Evolutionary conservation across 2,888 invertebrate genomes (phyloP).

Genomic region (Galeruca laticollis): DNA sequence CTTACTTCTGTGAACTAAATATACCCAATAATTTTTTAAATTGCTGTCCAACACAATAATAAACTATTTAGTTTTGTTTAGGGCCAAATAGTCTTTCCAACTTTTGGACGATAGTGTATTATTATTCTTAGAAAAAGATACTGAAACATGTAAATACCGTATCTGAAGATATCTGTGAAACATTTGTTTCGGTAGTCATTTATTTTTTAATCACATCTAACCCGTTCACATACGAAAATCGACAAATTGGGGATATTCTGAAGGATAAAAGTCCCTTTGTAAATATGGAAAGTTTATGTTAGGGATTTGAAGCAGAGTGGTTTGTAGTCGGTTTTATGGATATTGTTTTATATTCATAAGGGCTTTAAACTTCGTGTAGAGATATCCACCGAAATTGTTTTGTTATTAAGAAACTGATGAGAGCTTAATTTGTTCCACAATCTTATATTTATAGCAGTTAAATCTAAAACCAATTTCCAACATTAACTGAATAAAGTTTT

Average conservation of each 20-base stretch:
- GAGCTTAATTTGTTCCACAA: background rate
- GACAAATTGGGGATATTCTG: slow-evolving; percentile 20
- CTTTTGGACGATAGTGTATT: too few relatives aligned
- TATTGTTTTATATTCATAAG: slow-evolving; percentile 21
- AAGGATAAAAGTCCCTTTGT: slow-evolving; percentile 27
- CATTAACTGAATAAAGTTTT: too few relatives aligned
- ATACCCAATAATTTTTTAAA: too few relatives aligned
- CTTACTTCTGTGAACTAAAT: too few relatives aligned
- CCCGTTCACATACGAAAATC: background rate
- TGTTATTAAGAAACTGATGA: background rate
- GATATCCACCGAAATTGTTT: background rate
- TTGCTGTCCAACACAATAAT: too few relatives aligned
- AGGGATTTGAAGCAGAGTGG: slow-evolving; percentile 7
- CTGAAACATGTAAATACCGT: background rate
- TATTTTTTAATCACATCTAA: slow-evolving; percentile 22
- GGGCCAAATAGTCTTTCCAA: too few relatives aligned
- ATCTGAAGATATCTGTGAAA: slow-evolving; percentile 12
- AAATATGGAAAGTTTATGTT: slow-evolving; percentile 23
- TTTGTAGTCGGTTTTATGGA: slow-evolving; percentile 17
- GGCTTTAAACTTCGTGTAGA: background rate
- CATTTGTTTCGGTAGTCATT: slow-evolving; percentile 5
- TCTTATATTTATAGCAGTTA: too few relatives aligned
- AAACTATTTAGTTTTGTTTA: too few relatives aligned
- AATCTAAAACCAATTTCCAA: too few relatives aligned
- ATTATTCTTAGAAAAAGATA: too few relatives aligned